Evolutionary conservation across 2,888 invertebrate species (phyloP), one percentile per base, ranked within the genome.

Genomic region (Drosophila imparisetae): DNA sequence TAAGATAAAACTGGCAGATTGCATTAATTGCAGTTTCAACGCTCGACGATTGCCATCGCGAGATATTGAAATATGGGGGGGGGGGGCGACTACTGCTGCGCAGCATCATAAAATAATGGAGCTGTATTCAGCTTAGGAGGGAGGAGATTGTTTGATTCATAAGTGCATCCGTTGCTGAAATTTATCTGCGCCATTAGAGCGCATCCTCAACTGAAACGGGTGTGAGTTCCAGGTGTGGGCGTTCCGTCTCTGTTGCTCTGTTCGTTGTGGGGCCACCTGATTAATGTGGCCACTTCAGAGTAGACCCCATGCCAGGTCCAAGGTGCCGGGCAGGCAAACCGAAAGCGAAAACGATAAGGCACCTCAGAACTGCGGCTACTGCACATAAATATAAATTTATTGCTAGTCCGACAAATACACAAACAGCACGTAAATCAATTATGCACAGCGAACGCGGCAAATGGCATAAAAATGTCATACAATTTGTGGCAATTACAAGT

Each of bases 401-500:
- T 65, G 65, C 67, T 34, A 57, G 66, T 55, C 66, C 58, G 59
- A 66, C 84, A 78, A 89, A 82, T 75, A 80, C 72, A 82, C 80
- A 81, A 76, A 84, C 82, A 87, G 73, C 79, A 50, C 87, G 83
- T 84, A 89, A 90, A 86, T 86, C 86, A 86, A 86, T 86, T 86
- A 90, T 86, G 81, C 89, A 78, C 76, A 66, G 69, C 62, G 40
- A 67, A 55, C 65, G 61, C 66, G 71, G 57, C 62, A 80, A 89
- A 82, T 74, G 70, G 82, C 90, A 90, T 90, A 90, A 86, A 86
- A 86, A 89, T 80, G 85, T 89, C 86, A 86, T 76, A 90, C 84
- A 80, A 89, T 90, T 86, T 90, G 90, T 90, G 86, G 81, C 90
- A 90, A 90, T 86, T 86, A 90, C 90, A 90, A 72, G 81, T 84